Evolutionary conservation across 2,113 vertebrate genomes (phyloP).

Genomic region (Neodon shergylaensis): DNA sequence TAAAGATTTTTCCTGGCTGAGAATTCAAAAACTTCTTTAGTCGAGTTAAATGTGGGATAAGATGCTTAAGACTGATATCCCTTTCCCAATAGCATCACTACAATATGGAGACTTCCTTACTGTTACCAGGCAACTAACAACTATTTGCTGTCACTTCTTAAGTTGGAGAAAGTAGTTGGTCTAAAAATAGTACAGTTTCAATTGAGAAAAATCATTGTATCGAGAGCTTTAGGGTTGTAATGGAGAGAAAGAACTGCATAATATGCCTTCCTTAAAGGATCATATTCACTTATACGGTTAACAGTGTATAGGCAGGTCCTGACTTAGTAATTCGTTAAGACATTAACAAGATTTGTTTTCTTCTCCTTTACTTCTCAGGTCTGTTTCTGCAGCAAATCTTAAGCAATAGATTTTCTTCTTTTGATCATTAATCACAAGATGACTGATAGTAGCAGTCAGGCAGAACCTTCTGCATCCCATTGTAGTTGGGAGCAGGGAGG

Average conservation of each 20-base stretch:
- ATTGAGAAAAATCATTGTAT: constrained; percentile 32
- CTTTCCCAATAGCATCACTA: neutral
- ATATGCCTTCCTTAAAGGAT: neutral
- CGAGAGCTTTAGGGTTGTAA: neutral
- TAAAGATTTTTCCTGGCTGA: neutral
- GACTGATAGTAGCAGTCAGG: neutral
- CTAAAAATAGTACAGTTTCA: constrained; percentile 47
- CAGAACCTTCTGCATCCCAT: neutral
- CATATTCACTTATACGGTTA: neutral
- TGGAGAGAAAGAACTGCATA: neutral
- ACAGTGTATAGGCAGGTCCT: neutral
- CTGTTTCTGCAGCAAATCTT: neutral
- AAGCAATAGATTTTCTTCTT: neutral
- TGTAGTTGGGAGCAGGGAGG: neutral
- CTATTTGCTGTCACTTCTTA: constrained; percentile 6
- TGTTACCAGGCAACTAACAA: constrained; percentile 58
- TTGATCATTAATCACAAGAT: neutral
- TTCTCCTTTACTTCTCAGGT: neutral
- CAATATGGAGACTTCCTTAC: neutral
- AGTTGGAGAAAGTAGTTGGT: neutral
- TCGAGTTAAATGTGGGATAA: neutral
- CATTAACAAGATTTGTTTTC: neutral
- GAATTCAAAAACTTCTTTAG: neutral
- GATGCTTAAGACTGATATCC: neutral
- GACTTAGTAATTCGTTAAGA: neutral